phyloP scores from a whole-genome alignment of 2,888 invertebrate genomes.

The Agelastica alni region DNA sequence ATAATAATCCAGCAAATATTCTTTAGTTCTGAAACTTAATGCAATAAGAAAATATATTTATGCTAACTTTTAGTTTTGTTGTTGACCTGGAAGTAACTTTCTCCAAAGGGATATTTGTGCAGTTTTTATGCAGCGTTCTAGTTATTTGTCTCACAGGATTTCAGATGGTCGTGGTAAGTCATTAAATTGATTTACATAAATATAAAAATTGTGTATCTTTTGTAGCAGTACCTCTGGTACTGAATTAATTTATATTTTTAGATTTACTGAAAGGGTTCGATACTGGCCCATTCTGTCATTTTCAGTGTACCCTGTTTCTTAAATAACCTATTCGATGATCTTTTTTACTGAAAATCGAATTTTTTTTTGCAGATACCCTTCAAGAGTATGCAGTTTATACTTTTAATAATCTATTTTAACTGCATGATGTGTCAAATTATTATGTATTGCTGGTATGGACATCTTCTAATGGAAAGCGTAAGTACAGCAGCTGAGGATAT shows the following conservation, averaged over 20 bases:
- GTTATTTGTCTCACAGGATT: constrained; percentile 38
- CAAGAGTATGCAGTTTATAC: constrained; percentile 31
- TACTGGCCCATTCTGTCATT: too few species aligned
- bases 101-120: constrained; percentile 34
- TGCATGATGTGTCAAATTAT: constrained; percentile 39
- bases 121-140: constrained; percentile 35
- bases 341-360: too few species aligned
- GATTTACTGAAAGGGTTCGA: too few species aligned
- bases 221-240: too few species aligned
- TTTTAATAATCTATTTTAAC: constrained; percentile 33
- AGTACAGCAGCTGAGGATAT: too few species aligned
- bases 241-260: too few species aligned
- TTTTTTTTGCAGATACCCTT: too few species aligned
- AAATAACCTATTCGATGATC: too few species aligned
- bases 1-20: too few species aligned
- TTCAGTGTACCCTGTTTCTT: too few species aligned
- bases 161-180: constrained; percentile 35
- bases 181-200: not conserved
- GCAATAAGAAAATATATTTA: too few species aligned
- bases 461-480: constrained; percentile 38
- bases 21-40: too few species aligned
- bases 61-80: constrained; percentile 25
- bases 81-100: constrained; percentile 28
- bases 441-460: constrained; percentile 41
- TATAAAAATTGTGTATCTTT: not conserved